Evolutionary conservation across 2,113 vertebrate species (phyloP).

Genomic region (Pagrus major): DNA sequence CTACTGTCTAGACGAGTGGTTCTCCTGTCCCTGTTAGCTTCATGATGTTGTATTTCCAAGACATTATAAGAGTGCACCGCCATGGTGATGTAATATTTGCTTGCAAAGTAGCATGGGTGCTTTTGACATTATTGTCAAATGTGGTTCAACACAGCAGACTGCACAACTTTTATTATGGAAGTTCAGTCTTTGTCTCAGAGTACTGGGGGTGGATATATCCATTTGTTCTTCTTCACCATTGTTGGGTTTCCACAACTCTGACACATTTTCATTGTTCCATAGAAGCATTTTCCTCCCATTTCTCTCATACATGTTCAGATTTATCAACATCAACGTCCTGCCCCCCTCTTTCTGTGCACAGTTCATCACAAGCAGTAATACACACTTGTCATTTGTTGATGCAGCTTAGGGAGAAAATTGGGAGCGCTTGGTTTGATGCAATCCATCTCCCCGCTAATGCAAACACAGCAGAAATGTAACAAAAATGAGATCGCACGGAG

Average conservation of each 20-base stretch:
- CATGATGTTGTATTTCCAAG: not conserved
- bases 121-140: not conserved
- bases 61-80: not conserved
- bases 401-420: not conserved
- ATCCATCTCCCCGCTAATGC: not conserved
- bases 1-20: no score
- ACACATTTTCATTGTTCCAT: not conserved
- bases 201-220: not conserved
- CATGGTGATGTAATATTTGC: not conserved
- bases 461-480: slow-evolving; percentile 6
- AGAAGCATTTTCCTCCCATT: not conserved
- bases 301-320: not conserved
- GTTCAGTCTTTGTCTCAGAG: not conserved
- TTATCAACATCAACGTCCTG: not conserved
- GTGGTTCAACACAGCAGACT: not conserved
- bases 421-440: not conserved
- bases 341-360: not conserved
- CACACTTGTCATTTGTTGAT: not conserved
- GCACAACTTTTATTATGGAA: not conserved
- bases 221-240: not conserved
- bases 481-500: not conserved
- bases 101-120: not conserved
- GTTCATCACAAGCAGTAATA: not conserved
- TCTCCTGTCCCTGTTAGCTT: not conserved
- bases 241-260: not conserved